Conservation (phyloP, 2,113 vertebrate genomes). For the Oxyruncus cristatus region DNA sequence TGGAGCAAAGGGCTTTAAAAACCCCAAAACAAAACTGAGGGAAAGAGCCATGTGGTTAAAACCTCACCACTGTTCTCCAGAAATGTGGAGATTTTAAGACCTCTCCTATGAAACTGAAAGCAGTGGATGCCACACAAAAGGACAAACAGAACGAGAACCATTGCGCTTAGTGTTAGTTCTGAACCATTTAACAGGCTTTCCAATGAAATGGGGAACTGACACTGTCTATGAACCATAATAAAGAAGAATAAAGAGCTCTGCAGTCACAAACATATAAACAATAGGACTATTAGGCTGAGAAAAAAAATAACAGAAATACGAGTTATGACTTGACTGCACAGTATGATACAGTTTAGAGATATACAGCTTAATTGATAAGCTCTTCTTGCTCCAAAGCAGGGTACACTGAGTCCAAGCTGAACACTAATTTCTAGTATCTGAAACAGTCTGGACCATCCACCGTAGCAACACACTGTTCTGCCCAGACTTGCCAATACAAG, state of each 20-base stretch:
- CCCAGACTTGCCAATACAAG: background rate
- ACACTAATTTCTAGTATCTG: background rate
- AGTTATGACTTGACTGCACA: background rate
- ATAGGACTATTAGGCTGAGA: background rate
- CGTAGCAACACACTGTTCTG: background rate
- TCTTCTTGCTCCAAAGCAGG: background rate
- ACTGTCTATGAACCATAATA: background rate
- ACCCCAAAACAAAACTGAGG: accelerated
- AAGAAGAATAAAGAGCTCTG: background rate
- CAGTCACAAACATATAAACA: background rate
- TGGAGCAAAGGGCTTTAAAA: background rate
- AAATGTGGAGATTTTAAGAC: background rate
- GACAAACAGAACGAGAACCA: background rate
- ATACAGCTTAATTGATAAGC: background rate
- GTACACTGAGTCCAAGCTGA: background rate
- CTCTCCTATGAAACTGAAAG: background rate
- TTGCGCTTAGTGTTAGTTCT: background rate
- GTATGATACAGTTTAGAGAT: background rate
- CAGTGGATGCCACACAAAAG: background rate
- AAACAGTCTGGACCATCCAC: background rate
- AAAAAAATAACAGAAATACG: background rate
- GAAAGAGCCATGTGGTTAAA: background rate
- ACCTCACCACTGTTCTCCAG: background rate
- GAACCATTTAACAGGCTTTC: background rate
- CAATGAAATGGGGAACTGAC: background rate